Base-by-base conservation (phyloP, 2,113 vertebrate species). In the Lagopus leucura region DNA sequence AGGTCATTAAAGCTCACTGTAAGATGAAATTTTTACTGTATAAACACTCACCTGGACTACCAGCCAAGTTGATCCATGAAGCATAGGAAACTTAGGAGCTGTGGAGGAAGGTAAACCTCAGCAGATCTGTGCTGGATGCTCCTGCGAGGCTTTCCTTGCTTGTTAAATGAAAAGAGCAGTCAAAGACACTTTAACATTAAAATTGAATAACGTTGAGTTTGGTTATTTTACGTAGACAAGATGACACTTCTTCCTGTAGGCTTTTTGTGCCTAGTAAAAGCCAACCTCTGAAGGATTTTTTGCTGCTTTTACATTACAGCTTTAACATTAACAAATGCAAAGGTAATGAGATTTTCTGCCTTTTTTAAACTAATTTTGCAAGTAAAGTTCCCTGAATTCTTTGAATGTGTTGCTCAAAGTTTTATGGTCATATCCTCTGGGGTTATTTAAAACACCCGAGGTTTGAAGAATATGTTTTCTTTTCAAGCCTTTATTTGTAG, bases 261-360 rank as follows among this genome's bases (percentile, higher is more conserved):
- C 71, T 94, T 83, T 94, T 81, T 86, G 76, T 91, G 76, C 76
- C 79, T 92, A 60, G 77, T 84, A 92, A 94, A 91, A 96, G 81
- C 77, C 70, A 91, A 77, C 57, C 80, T 86, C 94, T 65, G 64
- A 91, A 90, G 90, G 88, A 90, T 80, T 92, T 92, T 94, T 95
- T 64, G 36, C 89, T 66, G 76, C 88, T 96, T 90, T 95, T 94
- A 94, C 69, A 64, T 91, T 96, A 94, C 73, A 92, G 72, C 57
- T 94, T 69, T 86, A 95, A 65, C 73, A 86, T 91, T 96, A 95
- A 95, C 93, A 96, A 90, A 90, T 93, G 92, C 86, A 82, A 94
- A 88, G 90, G 80, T 94, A 94, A 94, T 92, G 90, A 96, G 88
- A 93, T 95, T 94, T 95, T 92, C 87, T 92, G 91, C 93, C 85